A percentile compares a stretch with the other conserved stretches of the same genome.
Evolutionary conservation across 2,888 invertebrate species (phyloP).

Genomic region (Campoletis raptor): DNA sequence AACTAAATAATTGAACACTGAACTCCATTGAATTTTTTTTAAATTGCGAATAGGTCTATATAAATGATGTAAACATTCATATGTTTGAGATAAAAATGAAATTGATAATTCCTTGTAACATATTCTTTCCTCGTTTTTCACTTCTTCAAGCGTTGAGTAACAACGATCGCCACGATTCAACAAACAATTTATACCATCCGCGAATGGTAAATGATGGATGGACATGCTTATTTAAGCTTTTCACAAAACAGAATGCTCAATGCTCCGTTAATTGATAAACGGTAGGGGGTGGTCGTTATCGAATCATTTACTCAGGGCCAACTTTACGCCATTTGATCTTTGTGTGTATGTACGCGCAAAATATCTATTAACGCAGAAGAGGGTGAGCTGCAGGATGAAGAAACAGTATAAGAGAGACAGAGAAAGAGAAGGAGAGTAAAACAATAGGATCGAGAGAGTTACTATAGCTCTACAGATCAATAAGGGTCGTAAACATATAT

Average conservation of each 20-base stretch:
- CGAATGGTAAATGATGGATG: neutral
- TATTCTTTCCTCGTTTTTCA: neutral
- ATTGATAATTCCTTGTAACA: neutral
- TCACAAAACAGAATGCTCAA: neutral
- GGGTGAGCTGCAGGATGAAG: neutral
- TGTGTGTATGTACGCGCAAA: neutral
- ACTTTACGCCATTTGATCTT: neutral
- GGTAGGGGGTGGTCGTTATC: neutral
- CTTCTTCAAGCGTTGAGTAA: neutral
- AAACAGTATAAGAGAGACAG: neutral
- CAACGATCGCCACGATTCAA: neutral
- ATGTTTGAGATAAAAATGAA: neutral
- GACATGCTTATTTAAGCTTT: neutral
- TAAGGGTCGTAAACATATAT: neutral
- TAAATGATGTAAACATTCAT: neutral
- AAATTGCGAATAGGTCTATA: neutral
- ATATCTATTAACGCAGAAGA: neutral
- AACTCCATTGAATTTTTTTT: neutral
- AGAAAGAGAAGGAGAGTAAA: neutral
- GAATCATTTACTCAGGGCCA: neutral
- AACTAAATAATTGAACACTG: neutral
- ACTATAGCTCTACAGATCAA: neutral
- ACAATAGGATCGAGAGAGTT: neutral
- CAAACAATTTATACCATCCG: neutral
- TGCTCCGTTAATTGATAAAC: neutral